phyloP scores from a whole-genome alignment of 2,113 vertebrate species.

The Myxocyprinus asiaticus region DNA sequence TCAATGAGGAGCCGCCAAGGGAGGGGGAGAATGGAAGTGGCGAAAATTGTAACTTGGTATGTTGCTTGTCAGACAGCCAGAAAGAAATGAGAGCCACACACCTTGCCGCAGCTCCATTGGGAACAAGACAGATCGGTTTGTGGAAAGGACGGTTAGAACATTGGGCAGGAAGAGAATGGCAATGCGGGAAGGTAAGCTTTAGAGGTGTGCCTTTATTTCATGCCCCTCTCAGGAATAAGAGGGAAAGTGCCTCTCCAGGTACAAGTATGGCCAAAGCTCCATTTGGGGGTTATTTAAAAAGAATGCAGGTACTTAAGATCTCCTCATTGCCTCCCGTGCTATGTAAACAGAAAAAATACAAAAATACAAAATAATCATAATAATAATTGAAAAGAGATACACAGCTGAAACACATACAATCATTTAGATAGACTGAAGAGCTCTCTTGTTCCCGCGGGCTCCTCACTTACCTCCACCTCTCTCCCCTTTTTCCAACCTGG shows the following conservation, averaged over 20 bases:
- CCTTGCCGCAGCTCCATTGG: not conserved
- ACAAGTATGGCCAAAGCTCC: constrained; percentile 66
- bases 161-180: not conserved
- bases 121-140: not conserved
- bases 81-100: not conserved
- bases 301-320: constrained; percentile 68
- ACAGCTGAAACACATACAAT: constrained; percentile 55
- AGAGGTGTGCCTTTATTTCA: constrained; percentile 63
- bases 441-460: constrained; percentile 49
- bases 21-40: not conserved
- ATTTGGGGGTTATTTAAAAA: constrained; percentile 73
- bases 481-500: constrained; percentile 57
- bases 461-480: constrained; percentile 47
- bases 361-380: no score
- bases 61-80: not conserved
- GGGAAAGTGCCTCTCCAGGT: constrained; percentile 68
- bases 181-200: constrained; percentile 36
- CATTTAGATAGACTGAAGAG: constrained; percentile 12
- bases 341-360: constrained; percentile 45
- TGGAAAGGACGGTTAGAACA: not conserved
- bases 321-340: constrained; percentile 62
- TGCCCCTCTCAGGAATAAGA: constrained; percentile 64
- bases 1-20: not conserved
- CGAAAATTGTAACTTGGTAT: no score
- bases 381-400: constrained; percentile 64